Evolutionary conservation across 2,797 vertebrate species (phyloP), one percentile per base, ranked within the genome.

Genomic region (Ptychobarbus kaznakovi): DNA sequence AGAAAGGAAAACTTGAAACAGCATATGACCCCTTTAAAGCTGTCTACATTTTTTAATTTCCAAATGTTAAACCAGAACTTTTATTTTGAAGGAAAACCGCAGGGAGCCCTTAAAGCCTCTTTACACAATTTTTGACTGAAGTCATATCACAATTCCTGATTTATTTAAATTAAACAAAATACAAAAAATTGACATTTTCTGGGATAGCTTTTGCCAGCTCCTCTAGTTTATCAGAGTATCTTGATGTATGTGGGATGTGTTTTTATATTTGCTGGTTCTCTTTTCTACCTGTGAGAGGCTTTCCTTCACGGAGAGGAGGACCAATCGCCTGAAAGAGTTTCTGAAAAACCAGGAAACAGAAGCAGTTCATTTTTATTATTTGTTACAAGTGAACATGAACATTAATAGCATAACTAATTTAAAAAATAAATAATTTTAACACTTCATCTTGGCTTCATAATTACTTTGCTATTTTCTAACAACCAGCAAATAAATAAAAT

Each of bases 291-390:
- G 96, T 96, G 76, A 99, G 94, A 74, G 96, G 94, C 85, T 94
- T 97, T 28, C 97, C 97, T 90, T 96, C 95, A 84, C 92, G 96
- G 81, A 99, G 93, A 12, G 95, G 95, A 88, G 96, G 96, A 86
- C 96, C 94, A 91, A 99, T 98, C 88, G 97, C 95, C 92, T 94
- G 97, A 94, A 99, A 98, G 79, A 99, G 96, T 94, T 97, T 99
- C 98, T 99, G 87, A 88, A 93, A 93, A 88, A 78, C 10, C 42
- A 85, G 10, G 4, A 68, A 79, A 73, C 16, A 22, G 1, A 63
- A 79, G 35, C 0, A 28, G 38, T 20, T 16, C 1, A 76, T 53
- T 38, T 75, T 1, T 13, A 35, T 13, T 32, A 75, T 75, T 13
- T 76, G 2, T 38, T 13, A 76, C 11, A 38, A 56, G 10, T 56